Evolutionary conservation across 2,113 vertebrate genomes (phyloP).

Genomic region (Oxygymnocypris stewartii): DNA sequence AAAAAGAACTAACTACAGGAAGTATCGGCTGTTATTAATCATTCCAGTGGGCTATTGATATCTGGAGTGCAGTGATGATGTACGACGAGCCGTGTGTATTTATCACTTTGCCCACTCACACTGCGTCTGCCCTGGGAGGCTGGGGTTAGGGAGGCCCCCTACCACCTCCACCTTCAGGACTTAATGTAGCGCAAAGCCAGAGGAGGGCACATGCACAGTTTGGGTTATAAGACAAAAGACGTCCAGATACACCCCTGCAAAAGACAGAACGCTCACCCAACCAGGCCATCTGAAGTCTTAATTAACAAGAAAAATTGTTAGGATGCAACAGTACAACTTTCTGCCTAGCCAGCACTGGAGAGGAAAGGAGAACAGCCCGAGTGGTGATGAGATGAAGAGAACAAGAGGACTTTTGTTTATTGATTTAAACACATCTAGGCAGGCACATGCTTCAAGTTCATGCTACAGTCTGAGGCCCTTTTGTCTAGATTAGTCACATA

Average conservation of each 20-base stretch:
- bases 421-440: constrained; percentile 13
- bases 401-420: not conserved
- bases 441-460: not conserved
- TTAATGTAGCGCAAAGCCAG: constrained; percentile 23
- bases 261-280: constrained; percentile 9
- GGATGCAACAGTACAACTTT: constrained; percentile 6
- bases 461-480: not conserved
- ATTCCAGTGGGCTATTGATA: constrained; percentile 51
- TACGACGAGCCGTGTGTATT: constrained; percentile 45
- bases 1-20: constrained; percentile 60
- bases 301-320: constrained; percentile 54
- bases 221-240: constrained; percentile 44
- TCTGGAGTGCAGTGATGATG: constrained; percentile 34
- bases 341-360: too few relatives aligned
- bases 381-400: not conserved
- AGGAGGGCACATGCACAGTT: constrained; percentile 14
- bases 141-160: constrained; percentile 49
- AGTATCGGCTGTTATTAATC: constrained; percentile 59
- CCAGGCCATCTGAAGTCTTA: constrained; percentile 39
- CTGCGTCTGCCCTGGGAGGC: constrained; percentile 35
- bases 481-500: not conserved
- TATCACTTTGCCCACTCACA: constrained; percentile 44
- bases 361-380: not conserved
- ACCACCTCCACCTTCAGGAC: constrained; percentile 50
- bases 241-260: constrained; percentile 31